Evolutionary conservation across 2,888 invertebrate species (phyloP).

Genomic region (Acrobasis suavella): DNA sequence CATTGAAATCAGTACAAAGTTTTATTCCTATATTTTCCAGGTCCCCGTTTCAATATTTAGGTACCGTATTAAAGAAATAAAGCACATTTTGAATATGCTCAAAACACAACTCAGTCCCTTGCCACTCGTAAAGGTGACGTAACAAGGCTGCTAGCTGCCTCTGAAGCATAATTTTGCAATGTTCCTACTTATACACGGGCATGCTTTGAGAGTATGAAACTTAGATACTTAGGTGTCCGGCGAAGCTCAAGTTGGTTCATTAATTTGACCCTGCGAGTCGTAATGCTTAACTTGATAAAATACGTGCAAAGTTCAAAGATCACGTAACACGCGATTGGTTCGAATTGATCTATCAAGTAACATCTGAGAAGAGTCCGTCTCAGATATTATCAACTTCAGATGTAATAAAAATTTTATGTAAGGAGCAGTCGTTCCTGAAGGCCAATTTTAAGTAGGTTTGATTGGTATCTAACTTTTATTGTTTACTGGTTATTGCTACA

Average conservation of each 20-base stretch:
- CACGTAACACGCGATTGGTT: conserved; percentile 20
- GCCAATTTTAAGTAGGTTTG: no score
- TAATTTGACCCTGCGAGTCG: conserved; percentile 31
- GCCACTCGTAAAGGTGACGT: conserved; percentile 56
- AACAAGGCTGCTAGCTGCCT: conserved; percentile 53
- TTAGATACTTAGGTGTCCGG: conserved; percentile 46
- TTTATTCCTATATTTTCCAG: no score
- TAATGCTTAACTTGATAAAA: conserved; percentile 27
- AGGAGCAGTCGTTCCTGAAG: no score
- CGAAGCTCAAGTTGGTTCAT: conserved; percentile 37
- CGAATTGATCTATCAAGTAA: conserved; percentile 7
- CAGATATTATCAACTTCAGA: no score
- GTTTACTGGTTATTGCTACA: no score
- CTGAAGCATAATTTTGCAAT: conserved; percentile 52
- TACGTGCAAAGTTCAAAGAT: conserved; percentile 23
- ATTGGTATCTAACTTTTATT: no score
- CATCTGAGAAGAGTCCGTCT: neutral
- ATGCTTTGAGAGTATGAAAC: conserved; percentile 47
- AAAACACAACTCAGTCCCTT: conserved; percentile 36
- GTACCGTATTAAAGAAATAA: conserved; percentile 6
- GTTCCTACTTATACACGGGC: conserved; percentile 41
- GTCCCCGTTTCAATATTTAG: neutral
- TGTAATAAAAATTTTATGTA: no score
- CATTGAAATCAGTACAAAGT: no score
- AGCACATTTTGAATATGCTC: conserved; percentile 9